These are phyloP conservation scores for Ophraella communa DNA, from an alignment of 2,888 invertebrate genomes.

Conservation along the genomic window DNA sequence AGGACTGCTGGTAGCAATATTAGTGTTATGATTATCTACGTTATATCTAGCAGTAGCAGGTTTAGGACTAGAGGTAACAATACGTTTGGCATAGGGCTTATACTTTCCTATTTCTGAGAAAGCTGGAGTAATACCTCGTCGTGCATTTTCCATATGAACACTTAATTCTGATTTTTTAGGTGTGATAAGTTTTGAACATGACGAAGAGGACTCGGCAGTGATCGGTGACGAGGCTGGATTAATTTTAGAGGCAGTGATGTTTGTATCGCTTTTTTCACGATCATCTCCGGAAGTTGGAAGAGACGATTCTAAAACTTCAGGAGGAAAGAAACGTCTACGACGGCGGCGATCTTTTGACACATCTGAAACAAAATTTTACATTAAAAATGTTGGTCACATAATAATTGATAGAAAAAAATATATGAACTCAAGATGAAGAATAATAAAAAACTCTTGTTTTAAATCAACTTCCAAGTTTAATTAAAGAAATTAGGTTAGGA, in stretches of 20 bases:
- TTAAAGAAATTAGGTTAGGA: too few species aligned
- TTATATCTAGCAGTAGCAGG: slow-evolving; percentile 31
- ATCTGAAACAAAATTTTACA: slow-evolving; percentile 38
- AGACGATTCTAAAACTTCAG: slow-evolving; percentile 51
- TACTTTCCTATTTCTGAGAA: slow-evolving; percentile 50
- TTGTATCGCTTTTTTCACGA: slow-evolving; percentile 23
- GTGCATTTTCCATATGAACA: slow-evolving; percentile 59
- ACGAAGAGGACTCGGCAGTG: slow-evolving; percentile 47
- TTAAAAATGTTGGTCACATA: too few species aligned
- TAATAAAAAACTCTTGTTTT: too few species aligned
- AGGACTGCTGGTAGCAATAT: slow-evolving; percentile 13
- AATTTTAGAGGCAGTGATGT: slow-evolving; percentile 45
- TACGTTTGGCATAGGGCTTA: slow-evolving; percentile 41
- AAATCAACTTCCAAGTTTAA: too few species aligned
- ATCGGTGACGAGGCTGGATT: slow-evolving; percentile 36
- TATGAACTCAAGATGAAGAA: too few species aligned
- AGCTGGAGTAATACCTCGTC: slow-evolving; percentile 50
- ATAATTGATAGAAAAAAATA: too few species aligned
- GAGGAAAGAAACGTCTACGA: slow-evolving; percentile 53
- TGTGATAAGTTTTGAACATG: slow-evolving; percentile 23
- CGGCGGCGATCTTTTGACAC: slow-evolving; percentile 50
- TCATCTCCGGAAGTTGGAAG: slow-evolving; percentile 16
- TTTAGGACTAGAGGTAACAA: slow-evolving; percentile 42
- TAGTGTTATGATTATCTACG: not conserved
- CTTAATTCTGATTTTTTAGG: slow-evolving; percentile 54